phyloP scores from a whole-genome alignment of 2,888 invertebrate genomes.

The Athrips mouffetella region DNA sequence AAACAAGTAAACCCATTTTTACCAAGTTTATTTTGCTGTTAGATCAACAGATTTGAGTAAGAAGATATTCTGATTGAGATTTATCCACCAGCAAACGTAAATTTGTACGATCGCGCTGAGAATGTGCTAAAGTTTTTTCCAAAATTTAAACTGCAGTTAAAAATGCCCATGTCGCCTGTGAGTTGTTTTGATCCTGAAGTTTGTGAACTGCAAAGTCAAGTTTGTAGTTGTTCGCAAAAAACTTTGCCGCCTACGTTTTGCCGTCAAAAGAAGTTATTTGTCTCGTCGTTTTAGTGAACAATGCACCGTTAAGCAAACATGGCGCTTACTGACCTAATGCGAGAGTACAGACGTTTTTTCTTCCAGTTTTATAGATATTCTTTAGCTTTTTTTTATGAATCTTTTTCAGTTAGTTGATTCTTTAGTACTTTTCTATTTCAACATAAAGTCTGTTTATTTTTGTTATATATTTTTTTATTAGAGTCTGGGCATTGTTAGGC shows the following conservation, averaged over 20 bases:
- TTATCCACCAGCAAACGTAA: slow-evolving; percentile 2
- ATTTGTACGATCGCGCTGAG: slow-evolving; percentile 3
- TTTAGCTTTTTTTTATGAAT: not conserved
- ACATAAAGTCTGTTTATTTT: not conserved
- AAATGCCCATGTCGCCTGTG: not conserved
- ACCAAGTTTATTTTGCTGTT: not conserved
- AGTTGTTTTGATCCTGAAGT: not conserved
- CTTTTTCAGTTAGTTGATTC: too few relatives aligned
- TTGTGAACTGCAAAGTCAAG: slow-evolving; percentile 9
- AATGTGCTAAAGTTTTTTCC: slow-evolving; percentile 17
- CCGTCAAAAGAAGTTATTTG: slow-evolving; percentile 62
- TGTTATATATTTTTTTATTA: too few relatives aligned
- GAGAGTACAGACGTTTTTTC: not conserved
- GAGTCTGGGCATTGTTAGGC: too few relatives aligned
- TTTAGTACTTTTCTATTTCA: not conserved
- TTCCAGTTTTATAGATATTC: not conserved
- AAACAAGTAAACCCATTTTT: slow-evolving; percentile 39
- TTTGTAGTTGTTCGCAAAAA: slow-evolving; percentile 36
- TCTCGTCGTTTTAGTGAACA: slow-evolving; percentile 58
- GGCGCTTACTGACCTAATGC: slow-evolving; percentile 26
- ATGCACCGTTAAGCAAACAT: slow-evolving; percentile 66
- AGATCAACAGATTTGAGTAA: not conserved
- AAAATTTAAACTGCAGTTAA: slow-evolving; percentile 16
- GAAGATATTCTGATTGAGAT: not conserved
- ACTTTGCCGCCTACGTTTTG: slow-evolving; percentile 50